A percentile compares a stretch with the other conserved stretches of the same genome.
phyloP scores from a whole-genome alignment of 2,113 vertebrate species.

The Ceratotherium simum region DNA sequence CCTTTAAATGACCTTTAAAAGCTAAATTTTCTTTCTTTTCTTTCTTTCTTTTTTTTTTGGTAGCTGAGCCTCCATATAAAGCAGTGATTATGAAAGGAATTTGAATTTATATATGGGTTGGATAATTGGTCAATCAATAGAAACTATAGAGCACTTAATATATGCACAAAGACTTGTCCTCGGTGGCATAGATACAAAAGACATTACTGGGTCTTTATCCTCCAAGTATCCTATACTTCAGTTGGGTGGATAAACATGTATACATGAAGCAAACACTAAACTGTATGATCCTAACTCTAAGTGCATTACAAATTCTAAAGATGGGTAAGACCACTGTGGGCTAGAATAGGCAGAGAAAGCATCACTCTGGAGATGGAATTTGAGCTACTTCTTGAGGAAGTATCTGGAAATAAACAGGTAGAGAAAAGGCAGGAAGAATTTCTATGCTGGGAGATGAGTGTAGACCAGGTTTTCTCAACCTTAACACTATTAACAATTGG shows the following conservation, averaged over 20 bases:
- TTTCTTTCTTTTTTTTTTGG: neutral
- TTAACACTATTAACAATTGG: neutral
- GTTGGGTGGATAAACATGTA: neutral
- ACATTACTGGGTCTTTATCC: neutral
- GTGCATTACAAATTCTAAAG: slow-evolving; percentile 5
- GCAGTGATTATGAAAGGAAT: slow-evolving; percentile 31
- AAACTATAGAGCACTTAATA: slow-evolving; percentile 1
- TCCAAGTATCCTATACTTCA: neutral
- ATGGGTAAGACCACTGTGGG: neutral
- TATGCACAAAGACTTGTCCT: neutral
- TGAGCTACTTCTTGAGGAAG: neutral
- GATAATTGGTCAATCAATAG: neutral
- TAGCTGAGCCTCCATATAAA: slow-evolving; percentile 24
- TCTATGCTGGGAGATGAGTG: neutral
- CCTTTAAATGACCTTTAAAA: neutral
- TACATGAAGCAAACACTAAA: neutral
- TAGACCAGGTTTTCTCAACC: neutral
- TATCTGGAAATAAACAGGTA: slow-evolving; percentile 7
- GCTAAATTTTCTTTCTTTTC: neutral
- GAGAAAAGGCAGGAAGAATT: neutral
- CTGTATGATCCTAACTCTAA: neutral
- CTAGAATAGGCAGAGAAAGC: slow-evolving; percentile 10
- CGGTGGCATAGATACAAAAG: neutral
- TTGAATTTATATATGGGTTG: slow-evolving; percentile 12
- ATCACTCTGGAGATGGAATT: neutral